Evolutionary conservation across 2,888 invertebrate species (phyloP).

Genomic region (Mayetiola destructor): DNA sequence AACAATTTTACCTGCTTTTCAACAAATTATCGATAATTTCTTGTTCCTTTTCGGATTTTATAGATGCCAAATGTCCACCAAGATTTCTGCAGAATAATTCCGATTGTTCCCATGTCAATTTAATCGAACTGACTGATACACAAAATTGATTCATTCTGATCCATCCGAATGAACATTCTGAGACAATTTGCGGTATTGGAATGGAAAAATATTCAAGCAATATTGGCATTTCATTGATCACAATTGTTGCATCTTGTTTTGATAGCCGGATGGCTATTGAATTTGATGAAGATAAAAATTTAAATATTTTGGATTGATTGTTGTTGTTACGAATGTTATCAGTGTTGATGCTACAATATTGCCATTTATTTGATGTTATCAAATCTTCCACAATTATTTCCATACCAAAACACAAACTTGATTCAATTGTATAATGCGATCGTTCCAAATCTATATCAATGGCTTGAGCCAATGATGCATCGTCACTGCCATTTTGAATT

Average conservation of each 20-base stretch:
- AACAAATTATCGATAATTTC: conserved; percentile 47
- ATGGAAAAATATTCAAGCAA: conserved; percentile 44
- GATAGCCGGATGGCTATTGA: conserved; percentile 21
- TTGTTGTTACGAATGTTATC: too few species aligned
- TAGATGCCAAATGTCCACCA: conserved; percentile 54
- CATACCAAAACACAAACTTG: conserved; percentile 13
- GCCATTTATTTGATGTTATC: conserved; percentile 8
- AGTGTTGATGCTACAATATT: conserved; percentile 12
- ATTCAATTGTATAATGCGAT: neutral
- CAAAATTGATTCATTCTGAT: conserved; percentile 51
- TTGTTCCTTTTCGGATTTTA: conserved; percentile 49
- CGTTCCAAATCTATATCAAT: conserved; percentile 12
- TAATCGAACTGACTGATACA: conserved; percentile 44
- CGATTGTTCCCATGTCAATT: conserved; percentile 49
- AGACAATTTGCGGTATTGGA: conserved; percentile 44
- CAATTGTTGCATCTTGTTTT: neutral
- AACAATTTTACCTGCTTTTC: conserved; percentile 43
- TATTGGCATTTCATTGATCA: neutral
- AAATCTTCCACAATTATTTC: conserved; percentile 13
- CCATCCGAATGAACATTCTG: conserved; percentile 58
- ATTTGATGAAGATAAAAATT: conserved; percentile 25
- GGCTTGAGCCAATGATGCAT: neutral
- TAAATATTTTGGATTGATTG: conserved; percentile 21
- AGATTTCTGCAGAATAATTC: conserved; percentile 48
- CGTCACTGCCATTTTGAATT: conserved; percentile 28